phyloP scores from a whole-genome alignment of 2,113 vertebrate species.

The Bujurquina vittata region DNA sequence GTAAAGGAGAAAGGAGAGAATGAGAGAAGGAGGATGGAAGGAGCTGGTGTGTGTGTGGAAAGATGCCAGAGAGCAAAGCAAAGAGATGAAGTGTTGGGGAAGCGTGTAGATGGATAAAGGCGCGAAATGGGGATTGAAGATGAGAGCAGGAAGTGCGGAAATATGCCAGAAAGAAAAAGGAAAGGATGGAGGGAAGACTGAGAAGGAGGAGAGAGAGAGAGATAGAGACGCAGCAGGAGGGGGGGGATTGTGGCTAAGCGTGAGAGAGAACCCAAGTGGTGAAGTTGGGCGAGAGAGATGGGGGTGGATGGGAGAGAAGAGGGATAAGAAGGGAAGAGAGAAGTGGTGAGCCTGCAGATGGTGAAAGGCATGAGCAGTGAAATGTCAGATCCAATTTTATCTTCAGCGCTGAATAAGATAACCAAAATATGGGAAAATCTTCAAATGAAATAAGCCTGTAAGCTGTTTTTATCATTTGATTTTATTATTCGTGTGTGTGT shows the following conservation, averaged over 20 bases:
- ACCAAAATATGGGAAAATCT: slow-evolving; percentile 64
- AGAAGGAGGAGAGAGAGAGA: slow-evolving; percentile 1
- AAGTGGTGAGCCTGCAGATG: slow-evolving; percentile 70
- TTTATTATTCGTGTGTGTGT: slow-evolving; percentile 24
- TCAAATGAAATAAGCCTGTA: slow-evolving; percentile 70
- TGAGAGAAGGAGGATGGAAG: slow-evolving; percentile 1
- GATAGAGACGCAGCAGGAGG: background rate
- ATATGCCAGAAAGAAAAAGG: slow-evolving; percentile 43
- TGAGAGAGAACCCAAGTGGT: slow-evolving; percentile 18
- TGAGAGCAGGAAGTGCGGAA: slow-evolving; percentile 34
- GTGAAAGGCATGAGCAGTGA: slow-evolving; percentile 57
- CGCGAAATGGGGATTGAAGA: slow-evolving; percentile 36
- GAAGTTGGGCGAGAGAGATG: slow-evolving; percentile 29
- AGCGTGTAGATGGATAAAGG: slow-evolving; percentile 20
- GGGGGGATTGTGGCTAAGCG: slow-evolving; percentile 2
- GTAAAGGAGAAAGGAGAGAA: slow-evolving; percentile 10
- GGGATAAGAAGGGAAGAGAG: slow-evolving; percentile 38
- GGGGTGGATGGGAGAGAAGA: slow-evolving; percentile 32
- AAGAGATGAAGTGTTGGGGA: slow-evolving; percentile 31
- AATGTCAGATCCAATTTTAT: slow-evolving; percentile 72
- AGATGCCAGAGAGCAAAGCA: slow-evolving; percentile 29
- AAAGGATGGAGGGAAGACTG: background rate
- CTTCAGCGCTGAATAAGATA: slow-evolving; percentile 60
- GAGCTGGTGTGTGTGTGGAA: slow-evolving; percentile 20
- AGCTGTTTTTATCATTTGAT: slow-evolving; percentile 66